Evolutionary conservation across 1,140 invertebrate genomes (phyloP).

Genomic region (Drosophila kikkawai): DNA sequence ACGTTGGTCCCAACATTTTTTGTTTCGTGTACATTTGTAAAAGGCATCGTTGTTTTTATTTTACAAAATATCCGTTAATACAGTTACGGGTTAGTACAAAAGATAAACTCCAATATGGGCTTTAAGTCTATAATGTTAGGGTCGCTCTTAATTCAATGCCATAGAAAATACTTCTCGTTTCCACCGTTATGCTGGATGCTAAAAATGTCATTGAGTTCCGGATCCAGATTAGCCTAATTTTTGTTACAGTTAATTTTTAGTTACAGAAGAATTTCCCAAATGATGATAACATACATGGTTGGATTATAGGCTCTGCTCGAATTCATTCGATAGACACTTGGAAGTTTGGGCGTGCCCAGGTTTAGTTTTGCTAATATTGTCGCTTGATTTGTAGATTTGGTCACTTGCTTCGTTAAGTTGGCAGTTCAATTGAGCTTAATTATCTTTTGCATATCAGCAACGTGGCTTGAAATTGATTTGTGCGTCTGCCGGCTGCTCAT

Average conservation of each 20-base stretch:
- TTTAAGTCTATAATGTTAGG: slow-evolving; percentile 46
- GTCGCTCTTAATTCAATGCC: slow-evolving; percentile 49
- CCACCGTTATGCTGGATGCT: slow-evolving; percentile 11
- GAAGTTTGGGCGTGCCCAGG: slow-evolving; percentile 24
- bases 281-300: slow-evolving; percentile 21
- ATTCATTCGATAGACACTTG: slow-evolving; percentile 26
- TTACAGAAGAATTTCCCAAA: slow-evolving; percentile 20
- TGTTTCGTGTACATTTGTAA: slow-evolving; percentile 11
- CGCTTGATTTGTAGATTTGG: slow-evolving; percentile 48
- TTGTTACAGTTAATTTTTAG: slow-evolving; percentile 29
- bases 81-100: slow-evolving; percentile 69
- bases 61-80: slow-evolving; percentile 57
- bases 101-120: slow-evolving; percentile 59
- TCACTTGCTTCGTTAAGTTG: slow-evolving; percentile 36
- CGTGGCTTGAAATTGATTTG: slow-evolving; percentile 25
- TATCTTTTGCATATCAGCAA: slow-evolving; percentile 34
- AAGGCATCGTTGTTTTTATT: slow-evolving; percentile 39
- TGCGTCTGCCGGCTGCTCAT: slow-evolving; percentile 6
- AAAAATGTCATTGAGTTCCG: slow-evolving; percentile 25
- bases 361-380: slow-evolving; percentile 67
- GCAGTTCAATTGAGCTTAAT: slow-evolving; percentile 49
- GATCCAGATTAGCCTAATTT: slow-evolving; percentile 30
- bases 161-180: slow-evolving; percentile 56
- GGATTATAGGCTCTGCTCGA: slow-evolving; percentile 24
- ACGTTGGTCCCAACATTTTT: background rate